Evolutionary conservation across 1,140 invertebrate species (phyloP), one percentile per base, ranked within the genome.

Genomic region (Archivesica marissinica): DNA sequence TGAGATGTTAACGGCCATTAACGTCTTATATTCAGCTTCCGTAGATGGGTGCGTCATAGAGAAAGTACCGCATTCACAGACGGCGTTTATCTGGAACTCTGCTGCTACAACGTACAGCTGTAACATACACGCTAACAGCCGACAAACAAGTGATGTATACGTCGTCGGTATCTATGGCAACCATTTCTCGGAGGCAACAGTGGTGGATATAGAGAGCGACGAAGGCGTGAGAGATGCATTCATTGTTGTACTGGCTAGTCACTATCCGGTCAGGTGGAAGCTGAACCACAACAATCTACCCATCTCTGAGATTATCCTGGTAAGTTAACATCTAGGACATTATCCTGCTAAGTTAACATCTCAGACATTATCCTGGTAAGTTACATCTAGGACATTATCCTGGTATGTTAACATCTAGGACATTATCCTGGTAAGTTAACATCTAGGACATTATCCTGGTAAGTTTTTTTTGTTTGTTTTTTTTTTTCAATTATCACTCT

Each of bases 131-230:
- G 44, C n/a, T n/a, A 33, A 2, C 7, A 72, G 50, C 2, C 4
- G 7, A 61, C 20, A 20, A 38, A 20, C 59, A 47, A 47, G 23
- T n/a, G 25, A 59, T 23, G 15, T 79, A 15, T 56, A 54, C 50
- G 47, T 81, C 23, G 30, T 81, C n/a, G 39, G 79, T 56, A 81
- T 81, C 39, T 39, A 72, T 72, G 79, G 79, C 2, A 81, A 72
- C 50, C 79, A 81, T 72, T 70, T 54, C 28, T 68, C 61, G 28
- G 35, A 50, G 20, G 38, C 38, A 9, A 81, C 79, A 3, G 6
- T n/a, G 9, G 38, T 81, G 20, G n/a, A 50, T 28, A 23, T 81
- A n/a, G 30, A 20, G 9, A 47, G 61, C 13, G 1, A 9, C 15
- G 9, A 2, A 6, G 30, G 13, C 11, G 39, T 47, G 1, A 44